phyloP scores from a whole-genome alignment of 2,888 invertebrate species.

The Plusia festucae region DNA sequence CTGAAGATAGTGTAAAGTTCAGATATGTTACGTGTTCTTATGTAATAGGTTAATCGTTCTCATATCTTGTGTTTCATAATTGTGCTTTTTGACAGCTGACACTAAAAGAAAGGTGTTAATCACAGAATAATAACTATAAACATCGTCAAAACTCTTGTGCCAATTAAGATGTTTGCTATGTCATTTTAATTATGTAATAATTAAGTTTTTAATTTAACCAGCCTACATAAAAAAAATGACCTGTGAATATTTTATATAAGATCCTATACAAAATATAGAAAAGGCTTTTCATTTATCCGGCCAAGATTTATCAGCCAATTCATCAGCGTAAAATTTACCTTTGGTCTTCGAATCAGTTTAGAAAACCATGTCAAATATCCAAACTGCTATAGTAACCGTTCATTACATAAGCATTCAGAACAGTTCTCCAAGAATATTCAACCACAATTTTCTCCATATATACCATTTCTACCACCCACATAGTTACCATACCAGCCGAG shows the following conservation, averaged over 20 bases:
- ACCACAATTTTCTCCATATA: slow-evolving; percentile 35
- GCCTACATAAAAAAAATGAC: too few relatives aligned
- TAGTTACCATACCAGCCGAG: slow-evolving; percentile 26
- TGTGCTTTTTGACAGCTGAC: background rate
- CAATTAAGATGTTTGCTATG: background rate
- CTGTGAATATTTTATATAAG: too few relatives aligned
- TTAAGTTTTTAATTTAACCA: background rate
- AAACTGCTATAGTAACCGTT: background rate
- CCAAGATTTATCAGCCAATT: too few relatives aligned
- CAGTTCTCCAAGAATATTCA: slow-evolving; percentile 11
- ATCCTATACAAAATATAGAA: too few relatives aligned
- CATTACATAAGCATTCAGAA: slow-evolving; percentile 33
- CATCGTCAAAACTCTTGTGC: background rate
- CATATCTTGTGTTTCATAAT: background rate
- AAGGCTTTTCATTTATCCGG: too few relatives aligned
- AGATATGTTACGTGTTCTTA: background rate
- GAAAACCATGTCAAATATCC: background rate
- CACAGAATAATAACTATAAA: too few relatives aligned
- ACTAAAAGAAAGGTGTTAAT: too few relatives aligned
- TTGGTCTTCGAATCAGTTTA: background rate
- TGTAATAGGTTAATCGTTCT: background rate
- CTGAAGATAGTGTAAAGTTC: background rate
- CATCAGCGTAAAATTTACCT: background rate
- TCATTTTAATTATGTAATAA: background rate
- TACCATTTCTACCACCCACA: slow-evolving; percentile 45